Evolutionary conservation across 2,888 invertebrate species (phyloP), one percentile per base, ranked within the genome.

Genomic region (Habrosyne pyritoides): DNA sequence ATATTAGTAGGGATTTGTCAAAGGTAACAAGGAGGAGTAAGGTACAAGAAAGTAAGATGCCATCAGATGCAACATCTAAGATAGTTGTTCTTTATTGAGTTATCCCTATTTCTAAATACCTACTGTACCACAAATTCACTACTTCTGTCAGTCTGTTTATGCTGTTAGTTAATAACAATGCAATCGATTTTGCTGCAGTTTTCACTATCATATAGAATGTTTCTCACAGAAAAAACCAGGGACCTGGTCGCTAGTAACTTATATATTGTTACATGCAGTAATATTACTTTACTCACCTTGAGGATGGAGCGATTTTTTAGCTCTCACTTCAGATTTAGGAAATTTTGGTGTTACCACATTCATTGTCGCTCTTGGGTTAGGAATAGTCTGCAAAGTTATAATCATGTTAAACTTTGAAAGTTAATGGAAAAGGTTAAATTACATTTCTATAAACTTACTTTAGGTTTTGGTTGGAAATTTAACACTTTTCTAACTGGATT

Each of bases 401-500:
- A 54, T 21, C 12, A 14, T 24, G 1, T n/a, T 48, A 12, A 30
- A 12, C 30, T 30, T 12, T 10, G 12, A 12, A 12, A 30, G 12
- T 30, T n/a, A 33, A 12, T 5, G n/a, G 1, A 33, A 33, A 5
- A 33, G 1, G 1, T 8, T 5, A 33, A n/a, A 33, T 18, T 2
- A 48, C 47, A 49, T 56, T 59, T n/a, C 18, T 26, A 47, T 18
- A 10, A 42, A 42, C 73, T 71, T 57, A 84, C 85, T 63, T 77
- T 81, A 6, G 79, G 70, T 57, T 78, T 85, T 1, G 75, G 67
- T 61, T 86, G 86, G 67, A 89, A 89, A 56, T 87, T 81, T 0
- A 91, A 77, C n/a, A 84, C 80, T 83, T 92, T 91, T 63, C 87
- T 77, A 1, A 86, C 89, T 53, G 84, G 66, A 61, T 81, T 81